phyloP scores from a whole-genome alignment of 2,888 invertebrate species.

The Epiblema foenella region DNA sequence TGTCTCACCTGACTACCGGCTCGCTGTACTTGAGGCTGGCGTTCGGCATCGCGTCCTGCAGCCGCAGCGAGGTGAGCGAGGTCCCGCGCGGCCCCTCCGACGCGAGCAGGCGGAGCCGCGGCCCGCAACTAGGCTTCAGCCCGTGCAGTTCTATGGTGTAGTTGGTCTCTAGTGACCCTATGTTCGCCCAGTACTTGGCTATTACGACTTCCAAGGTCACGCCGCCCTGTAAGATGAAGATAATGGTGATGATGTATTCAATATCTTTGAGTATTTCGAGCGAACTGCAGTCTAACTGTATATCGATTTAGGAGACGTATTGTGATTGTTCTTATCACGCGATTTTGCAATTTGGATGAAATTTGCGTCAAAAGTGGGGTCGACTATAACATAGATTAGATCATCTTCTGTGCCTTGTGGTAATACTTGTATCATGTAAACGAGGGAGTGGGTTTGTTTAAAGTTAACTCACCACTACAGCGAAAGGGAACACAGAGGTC shows the following conservation, averaged over 20 bases:
- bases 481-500: conserved; percentile 89
- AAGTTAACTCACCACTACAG: conserved; percentile 86
- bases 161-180: conserved; percentile 90
- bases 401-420: too few species aligned
- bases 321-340: too few species aligned
- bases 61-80: conserved; percentile 88
- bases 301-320: too few species aligned
- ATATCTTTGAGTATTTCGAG: background rate
- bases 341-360: too few species aligned
- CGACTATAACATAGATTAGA: too few species aligned
- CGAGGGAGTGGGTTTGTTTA: too few species aligned
- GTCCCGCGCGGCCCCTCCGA: conserved; percentile 90
- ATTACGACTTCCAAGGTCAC: conserved; percentile 94
- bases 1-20: conserved; percentile 41
- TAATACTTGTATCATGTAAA: too few species aligned
- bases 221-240: conserved; percentile 83
- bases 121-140: conserved; percentile 87
- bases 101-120: conserved; percentile 89
- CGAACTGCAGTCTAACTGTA: background rate
- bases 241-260: background rate
- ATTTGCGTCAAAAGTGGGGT: too few species aligned
- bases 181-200: conserved; percentile 98
- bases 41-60: conserved; percentile 92
- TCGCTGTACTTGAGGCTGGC: conserved; percentile 73
- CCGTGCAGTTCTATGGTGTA: conserved; percentile 94